Conservation (phyloP, 2,113 vertebrate species). For the Takifugu bimaculatus region DNA sequence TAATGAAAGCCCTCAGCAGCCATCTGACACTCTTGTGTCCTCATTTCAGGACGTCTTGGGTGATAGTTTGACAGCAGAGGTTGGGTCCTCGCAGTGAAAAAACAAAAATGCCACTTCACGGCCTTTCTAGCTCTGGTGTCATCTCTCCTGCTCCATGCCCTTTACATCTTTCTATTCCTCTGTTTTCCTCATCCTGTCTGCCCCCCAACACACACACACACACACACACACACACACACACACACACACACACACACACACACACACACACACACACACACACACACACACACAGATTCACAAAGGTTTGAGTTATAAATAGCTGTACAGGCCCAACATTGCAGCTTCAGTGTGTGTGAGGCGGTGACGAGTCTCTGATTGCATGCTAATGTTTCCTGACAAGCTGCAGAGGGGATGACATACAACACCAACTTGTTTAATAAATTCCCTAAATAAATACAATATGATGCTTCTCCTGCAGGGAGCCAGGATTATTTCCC, state of each 20-base stretch:
- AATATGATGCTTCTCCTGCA: not conserved
- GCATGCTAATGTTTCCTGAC: constrained; percentile 45
- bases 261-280: not conserved
- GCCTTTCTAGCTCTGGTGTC: constrained; percentile 3
- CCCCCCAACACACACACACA: not conserved
- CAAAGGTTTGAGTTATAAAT: constrained; percentile 60
- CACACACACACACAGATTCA: constrained; percentile 10
- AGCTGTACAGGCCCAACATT: constrained; percentile 31
- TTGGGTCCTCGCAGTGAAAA: constrained; percentile 39
- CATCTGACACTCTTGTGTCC: constrained; percentile 36
- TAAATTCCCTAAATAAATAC: not conserved
- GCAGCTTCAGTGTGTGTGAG: constrained; percentile 7
- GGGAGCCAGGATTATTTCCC: constrained; percentile 4
- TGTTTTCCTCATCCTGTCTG: constrained; percentile 25
- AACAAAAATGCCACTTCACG: not conserved
- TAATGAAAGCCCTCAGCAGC: constrained; percentile 37
- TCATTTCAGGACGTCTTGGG: constrained; percentile 35
- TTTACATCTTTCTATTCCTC: constrained; percentile 19
- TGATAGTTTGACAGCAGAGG: constrained; percentile 37
- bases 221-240: too few species aligned
- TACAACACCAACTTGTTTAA: constrained; percentile 17
- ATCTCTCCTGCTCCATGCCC: not conserved
- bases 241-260: not conserved
- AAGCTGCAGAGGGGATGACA: constrained; percentile 45
- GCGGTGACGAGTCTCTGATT: constrained; percentile 11